Base-by-base conservation (phyloP, 2,797 vertebrate species). In the Rousettus madagascariensis region DNA sequence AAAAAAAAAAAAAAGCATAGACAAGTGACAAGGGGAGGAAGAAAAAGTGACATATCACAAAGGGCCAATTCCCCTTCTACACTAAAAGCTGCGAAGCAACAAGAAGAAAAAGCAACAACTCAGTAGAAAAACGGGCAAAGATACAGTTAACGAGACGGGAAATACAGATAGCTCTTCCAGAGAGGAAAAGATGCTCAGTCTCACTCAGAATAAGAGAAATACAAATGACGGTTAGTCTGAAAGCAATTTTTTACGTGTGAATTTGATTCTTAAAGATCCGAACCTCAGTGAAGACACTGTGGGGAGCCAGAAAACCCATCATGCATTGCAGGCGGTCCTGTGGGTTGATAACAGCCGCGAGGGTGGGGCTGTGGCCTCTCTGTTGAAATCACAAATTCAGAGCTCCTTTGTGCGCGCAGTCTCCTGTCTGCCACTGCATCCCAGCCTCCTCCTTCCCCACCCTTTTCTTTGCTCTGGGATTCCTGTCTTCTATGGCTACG, bases 311-410 rank as follows among this genome's bases (percentile, higher is more conserved):
- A 68, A 46, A 7, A 11, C 8, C 4, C 26, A 33, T 28, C 5
- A 2, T 4, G 3, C 7, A 4, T 16, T n/a, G 6, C 9, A 22
- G 28, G 13, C 8, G 8, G 7, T 8, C 61, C 20, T 55, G 15
- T 68, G 43, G 30, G 11, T 17, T 15, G 10, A 51, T 46, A 20
- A 4, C 38, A 51, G 38, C 28, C 69, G 6, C 4, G 0, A 17
- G 24, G 57, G 22, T 0, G 4, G 33, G 63, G 11, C 13, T 2
- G 3, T 53, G 41, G 20, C 63, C 16, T 0, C 69, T 74, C 59
- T 43, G 1, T 80, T 6, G 15, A 24, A 80, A 46, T 61, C 6
- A 28, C 85, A 68, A 8, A 57, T 9, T 19, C 17, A 10, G 4
- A 5, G 26, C 24, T 28, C 46, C 13, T 63, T 36, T 0, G 9